Evolutionary conservation across 2,888 invertebrate species (phyloP).

Genomic region (Dicyrtoma fusca): DNA sequence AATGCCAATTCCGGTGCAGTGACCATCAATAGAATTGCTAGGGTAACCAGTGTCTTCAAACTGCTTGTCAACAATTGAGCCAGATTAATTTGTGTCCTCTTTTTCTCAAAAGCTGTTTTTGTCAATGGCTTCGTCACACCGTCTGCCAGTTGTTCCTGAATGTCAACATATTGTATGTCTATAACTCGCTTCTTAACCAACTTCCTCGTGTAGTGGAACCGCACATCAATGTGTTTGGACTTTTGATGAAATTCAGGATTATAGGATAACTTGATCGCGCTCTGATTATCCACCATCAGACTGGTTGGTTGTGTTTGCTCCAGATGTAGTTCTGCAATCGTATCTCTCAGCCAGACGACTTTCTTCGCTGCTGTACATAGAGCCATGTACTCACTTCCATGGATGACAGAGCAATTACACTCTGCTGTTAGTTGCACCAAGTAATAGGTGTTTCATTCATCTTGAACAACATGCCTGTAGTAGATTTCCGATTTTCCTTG

Average conservation of each 20-base stretch:
- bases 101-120: neutral
- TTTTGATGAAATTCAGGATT: constrained; percentile 49
- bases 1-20: too few relatives aligned
- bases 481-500: constrained; percentile 37
- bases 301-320: neutral
- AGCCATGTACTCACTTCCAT: constrained; percentile 53
- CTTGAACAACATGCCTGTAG: constrained; percentile 40
- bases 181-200: neutral
- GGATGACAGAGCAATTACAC: constrained; percentile 39
- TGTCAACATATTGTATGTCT: neutral
- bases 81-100: too few relatives aligned
- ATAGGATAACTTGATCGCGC: constrained; percentile 46
- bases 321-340: constrained; percentile 40
- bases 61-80: too few relatives aligned
- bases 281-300: constrained; percentile 46
- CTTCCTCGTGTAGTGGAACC: constrained; percentile 43
- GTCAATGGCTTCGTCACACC: constrained; percentile 21
- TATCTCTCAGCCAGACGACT: constrained; percentile 41
- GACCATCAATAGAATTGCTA: too few relatives aligned
- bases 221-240: constrained; percentile 54
- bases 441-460: constrained; percentile 37
- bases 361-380: constrained; percentile 39
- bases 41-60: too few relatives aligned
- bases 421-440: constrained; percentile 47
- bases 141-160: constrained; percentile 8